Base-by-base conservation (phyloP, 2,888 invertebrate species). In the Deilephila porcellus region DNA sequence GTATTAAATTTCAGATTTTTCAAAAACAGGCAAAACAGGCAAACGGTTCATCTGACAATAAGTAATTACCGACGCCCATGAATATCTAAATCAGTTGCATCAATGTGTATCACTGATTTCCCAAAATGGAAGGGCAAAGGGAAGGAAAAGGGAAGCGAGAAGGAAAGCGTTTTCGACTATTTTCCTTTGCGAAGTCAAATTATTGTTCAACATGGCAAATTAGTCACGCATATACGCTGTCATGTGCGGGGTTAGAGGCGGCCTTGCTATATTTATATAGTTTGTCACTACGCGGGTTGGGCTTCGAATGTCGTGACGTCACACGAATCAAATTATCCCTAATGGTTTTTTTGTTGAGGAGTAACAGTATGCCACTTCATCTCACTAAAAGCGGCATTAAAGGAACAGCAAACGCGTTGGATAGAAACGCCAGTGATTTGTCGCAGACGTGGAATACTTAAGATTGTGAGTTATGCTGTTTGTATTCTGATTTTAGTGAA, bases 201-300 rank as follows among this genome's bases (percentile, higher is more conserved):
- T 56, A 56, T 4, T 56, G 4, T 53, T 4, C 19, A 53, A 56
- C n/a, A 19, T 56, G n/a, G n/a, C n/a, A 56, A 56, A 56, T 56
- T 56, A 56, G 6, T 56, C 71, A 71, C 71, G 71, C 71, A n/a
- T 60, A 59, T 71, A 59, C 78, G 76, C 71, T 79, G 76, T 74
- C 74, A 76, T 73, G 70, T 76, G 76, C 78, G 76, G 75, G 74
- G 78, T 77, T 74, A 73, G 73, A 77, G 45, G 8, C 73, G 73
- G 56, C 77, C 75, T 77, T 75, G 64, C 70, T 72, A 67, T 72
- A 71, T 73, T 74, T 77, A 72, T 75, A 75, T n/a, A 7, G n/a
- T 20, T 11, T 37, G 71, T 71, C 71, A 71, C 71, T 59, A 34
- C 17, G 20, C 4, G 71, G 56, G 32, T 19, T 59, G 71, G 34